phyloP scores from a whole-genome alignment of 2,888 invertebrate genomes.

The Himalopsyche japonica region DNA sequence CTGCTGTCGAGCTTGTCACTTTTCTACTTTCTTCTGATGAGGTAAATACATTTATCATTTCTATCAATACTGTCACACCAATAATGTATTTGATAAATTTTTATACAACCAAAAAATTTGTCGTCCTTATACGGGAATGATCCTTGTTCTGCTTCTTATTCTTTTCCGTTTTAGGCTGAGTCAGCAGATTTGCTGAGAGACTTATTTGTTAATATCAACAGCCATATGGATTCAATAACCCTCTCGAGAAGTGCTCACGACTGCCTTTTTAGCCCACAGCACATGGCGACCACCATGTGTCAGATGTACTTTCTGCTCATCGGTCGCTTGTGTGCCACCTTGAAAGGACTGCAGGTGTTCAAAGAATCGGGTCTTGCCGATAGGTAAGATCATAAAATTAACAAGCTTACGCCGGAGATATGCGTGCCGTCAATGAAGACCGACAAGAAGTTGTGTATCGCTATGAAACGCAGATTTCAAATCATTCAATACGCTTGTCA shows the following conservation, averaged over 20 bases:
- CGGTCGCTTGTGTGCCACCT: slow-evolving; percentile 79
- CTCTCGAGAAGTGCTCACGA: slow-evolving; percentile 79
- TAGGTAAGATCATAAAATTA: slow-evolving; percentile 68
- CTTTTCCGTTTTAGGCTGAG: slow-evolving; percentile 23
- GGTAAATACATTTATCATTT: slow-evolving; percentile 49
- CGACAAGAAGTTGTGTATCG: too few relatives aligned
- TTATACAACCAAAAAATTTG: too few relatives aligned
- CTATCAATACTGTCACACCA: slow-evolving; percentile 23
- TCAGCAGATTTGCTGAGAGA: slow-evolving; percentile 68
- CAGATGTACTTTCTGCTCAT: slow-evolving; percentile 94
- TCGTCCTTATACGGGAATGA: too few relatives aligned
- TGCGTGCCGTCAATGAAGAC: too few relatives aligned
- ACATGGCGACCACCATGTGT: slow-evolving; percentile 86
- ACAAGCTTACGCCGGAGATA: too few relatives aligned
- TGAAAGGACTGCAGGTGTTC: slow-evolving; percentile 70
- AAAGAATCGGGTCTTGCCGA: slow-evolving; percentile 75
- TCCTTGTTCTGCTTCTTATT: slow-evolving; percentile 42
- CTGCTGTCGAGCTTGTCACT: slow-evolving; percentile 74
- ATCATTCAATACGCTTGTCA: too few relatives aligned
- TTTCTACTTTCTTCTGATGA: slow-evolving; percentile 71
- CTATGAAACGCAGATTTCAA: too few relatives aligned
- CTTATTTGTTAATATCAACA: slow-evolving; percentile 77
- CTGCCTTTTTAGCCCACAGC: slow-evolving; percentile 84
- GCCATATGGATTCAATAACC: slow-evolving; percentile 73
- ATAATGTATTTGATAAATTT: too few relatives aligned